Percentiles rank a stretch among this genome's conserved stretches.
Conservation (phyloP, 2,888 invertebrate genomes). For the Ganaspis brasiliensis region DNA sequence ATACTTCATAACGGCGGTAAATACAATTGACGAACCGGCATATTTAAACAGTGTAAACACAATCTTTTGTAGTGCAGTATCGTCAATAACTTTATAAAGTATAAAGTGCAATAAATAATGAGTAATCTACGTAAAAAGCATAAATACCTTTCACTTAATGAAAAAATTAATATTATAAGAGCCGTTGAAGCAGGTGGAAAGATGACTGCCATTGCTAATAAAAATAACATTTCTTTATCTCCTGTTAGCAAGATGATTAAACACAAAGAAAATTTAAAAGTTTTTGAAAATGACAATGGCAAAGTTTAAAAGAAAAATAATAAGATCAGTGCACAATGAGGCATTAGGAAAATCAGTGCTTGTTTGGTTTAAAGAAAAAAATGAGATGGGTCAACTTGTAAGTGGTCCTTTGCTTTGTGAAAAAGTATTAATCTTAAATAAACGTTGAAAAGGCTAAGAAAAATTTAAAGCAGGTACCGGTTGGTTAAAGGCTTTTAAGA, state of each 20-base stretch:
- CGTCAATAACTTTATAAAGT: too few species aligned
- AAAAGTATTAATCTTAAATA: not conserved
- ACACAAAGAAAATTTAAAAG: not conserved
- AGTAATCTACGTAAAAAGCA: not conserved
- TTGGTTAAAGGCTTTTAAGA: not conserved
- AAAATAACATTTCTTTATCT: not conserved
- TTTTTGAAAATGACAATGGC: not conserved
- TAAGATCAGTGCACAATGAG: not conserved
- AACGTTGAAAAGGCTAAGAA: not conserved
- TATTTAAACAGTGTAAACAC: too few species aligned
- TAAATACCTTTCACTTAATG: not conserved
- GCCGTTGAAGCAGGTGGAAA: not conserved
- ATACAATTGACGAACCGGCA: too few species aligned
- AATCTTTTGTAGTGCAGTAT: too few species aligned
- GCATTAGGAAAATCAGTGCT: not conserved
- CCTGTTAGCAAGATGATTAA: not conserved
- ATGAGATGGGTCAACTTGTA: not conserved
- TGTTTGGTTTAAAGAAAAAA: not conserved
- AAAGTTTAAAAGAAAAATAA: not conserved
- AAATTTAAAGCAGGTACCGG: not conserved
- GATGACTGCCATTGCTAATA: not conserved
- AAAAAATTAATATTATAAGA: not conserved
- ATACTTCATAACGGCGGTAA: too few species aligned
- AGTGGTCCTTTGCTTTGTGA: constrained; percentile 8
- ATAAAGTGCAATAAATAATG: too few species aligned